Evolutionary conservation across 2,888 invertebrate species (phyloP), one percentile per base, ranked within the genome.

Genomic region (Andrena fulva): DNA sequence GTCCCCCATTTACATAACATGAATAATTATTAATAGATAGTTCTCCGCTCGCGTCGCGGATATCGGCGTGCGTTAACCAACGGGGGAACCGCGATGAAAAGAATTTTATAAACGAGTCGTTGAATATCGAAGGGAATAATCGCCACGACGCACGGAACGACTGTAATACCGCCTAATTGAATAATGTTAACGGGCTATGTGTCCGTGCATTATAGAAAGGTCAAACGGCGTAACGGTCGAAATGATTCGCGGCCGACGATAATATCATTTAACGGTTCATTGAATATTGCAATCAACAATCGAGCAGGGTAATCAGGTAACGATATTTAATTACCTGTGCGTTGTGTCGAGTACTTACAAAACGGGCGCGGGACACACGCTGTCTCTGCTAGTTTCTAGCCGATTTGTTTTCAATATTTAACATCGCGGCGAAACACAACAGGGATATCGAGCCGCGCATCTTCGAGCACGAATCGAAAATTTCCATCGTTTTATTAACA

Each of bases 221-320:
- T 82, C 66, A 66, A 59, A 69, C 35, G n/a, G 77, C 50, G 77
- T 71, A 82, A 24, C 50, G 73, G 54, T 64, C 68, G 64, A 79
- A 80, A 84, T 73, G 72, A 76, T 82, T 80, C 67, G 70, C 29
- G 64, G 29, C 16, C 69, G 48, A 76, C 71, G 71, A 77, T 85
- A 75, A 72, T 72, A 75, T 77, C 74, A 31, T 81, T 84, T 77
- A 72, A 84, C 80, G 74, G 71, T 74, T 77, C 80, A 60, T 66
- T 72, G 84, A 60, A 68, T 54, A 77, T 72, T 63, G 74, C 77
- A 82, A 80, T 80, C 80, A 72, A 84, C 77, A 74, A 64, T 81
- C 35, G 71, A 68, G 52, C 71, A 56, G 60, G 52, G 81, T 84
- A 75, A 81, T 84, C 80, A 50, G 20, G 42, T 69, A 75, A 73